phyloP scores from a whole-genome alignment of 2,113 vertebrate species.

The Pelodiscus sinensis region DNA sequence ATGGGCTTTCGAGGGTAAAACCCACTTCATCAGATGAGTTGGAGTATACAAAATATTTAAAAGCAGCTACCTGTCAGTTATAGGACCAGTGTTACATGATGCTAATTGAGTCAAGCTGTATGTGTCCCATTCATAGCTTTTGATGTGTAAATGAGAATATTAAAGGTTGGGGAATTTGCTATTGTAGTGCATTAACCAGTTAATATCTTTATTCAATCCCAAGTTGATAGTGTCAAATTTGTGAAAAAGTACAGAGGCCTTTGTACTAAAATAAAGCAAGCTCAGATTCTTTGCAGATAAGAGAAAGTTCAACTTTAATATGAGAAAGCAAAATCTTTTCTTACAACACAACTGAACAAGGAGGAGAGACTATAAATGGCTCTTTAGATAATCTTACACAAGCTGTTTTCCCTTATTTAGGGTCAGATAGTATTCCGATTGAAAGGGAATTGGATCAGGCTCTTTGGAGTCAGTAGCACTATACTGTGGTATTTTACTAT shows the following conservation, averaged over 20 bases:
- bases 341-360: background rate
- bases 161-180: no score
- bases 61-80: no score
- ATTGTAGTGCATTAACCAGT: no score
- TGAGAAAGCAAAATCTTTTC: background rate
- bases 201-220: no score
- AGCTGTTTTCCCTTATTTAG: background rate
- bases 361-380: background rate
- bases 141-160: no score
- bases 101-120: no score
- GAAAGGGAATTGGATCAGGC: background rate
- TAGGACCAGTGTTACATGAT: no score
- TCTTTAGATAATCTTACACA: rapidly evolving
- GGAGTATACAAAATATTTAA: no score
- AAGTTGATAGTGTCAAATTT: no score
- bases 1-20: no score
- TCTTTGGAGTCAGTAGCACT: background rate
- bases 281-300: background rate
- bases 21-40: no score
- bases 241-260: background rate
- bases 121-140: no score
- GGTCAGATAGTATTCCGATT: background rate
- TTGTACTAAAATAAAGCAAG: background rate
- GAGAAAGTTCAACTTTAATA: background rate
- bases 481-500: background rate